These are phyloP conservation scores for Ganaspis brasiliensis DNA, from an alignment of 2,888 invertebrate genomes.

Conservation along the genomic window DNA sequence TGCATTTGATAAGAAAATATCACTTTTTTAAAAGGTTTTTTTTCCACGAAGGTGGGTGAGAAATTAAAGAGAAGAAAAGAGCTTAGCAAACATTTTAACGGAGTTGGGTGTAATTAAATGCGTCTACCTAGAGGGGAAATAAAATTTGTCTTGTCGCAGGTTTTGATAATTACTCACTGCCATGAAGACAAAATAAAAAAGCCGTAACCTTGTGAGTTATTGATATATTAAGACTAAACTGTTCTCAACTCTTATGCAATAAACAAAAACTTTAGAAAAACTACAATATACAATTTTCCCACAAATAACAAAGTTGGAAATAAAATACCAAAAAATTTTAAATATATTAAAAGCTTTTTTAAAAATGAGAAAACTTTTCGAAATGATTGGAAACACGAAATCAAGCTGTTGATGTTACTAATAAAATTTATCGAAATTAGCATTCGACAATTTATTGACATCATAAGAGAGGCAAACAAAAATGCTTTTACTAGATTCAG, in stretches of 20 bases:
- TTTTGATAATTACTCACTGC: conserved; percentile 22
- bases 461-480: neutral
- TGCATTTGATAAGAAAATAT: neutral
- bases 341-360: neutral
- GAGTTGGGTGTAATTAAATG: conserved; percentile 29
- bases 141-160: conserved; percentile 40
- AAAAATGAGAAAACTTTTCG: too few species aligned
- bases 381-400: too few species aligned
- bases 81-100: conserved; percentile 39
- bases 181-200: neutral
- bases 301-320: too few species aligned
- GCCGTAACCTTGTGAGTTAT: neutral
- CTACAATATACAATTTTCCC: too few species aligned
- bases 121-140: conserved; percentile 1
- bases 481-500: neutral
- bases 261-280: too few species aligned
- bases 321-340: too few species aligned
- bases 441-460: conserved; percentile 14
- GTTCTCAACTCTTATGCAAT: neutral
- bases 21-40: neutral
- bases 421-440: conserved; percentile 8
- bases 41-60: neutral
- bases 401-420: neutral
- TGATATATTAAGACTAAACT: neutral
- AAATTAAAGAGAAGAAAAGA: conserved; percentile 22